Conservation (phyloP, 2,888 invertebrate species). For the Pyrocoelia pectoralis region DNA sequence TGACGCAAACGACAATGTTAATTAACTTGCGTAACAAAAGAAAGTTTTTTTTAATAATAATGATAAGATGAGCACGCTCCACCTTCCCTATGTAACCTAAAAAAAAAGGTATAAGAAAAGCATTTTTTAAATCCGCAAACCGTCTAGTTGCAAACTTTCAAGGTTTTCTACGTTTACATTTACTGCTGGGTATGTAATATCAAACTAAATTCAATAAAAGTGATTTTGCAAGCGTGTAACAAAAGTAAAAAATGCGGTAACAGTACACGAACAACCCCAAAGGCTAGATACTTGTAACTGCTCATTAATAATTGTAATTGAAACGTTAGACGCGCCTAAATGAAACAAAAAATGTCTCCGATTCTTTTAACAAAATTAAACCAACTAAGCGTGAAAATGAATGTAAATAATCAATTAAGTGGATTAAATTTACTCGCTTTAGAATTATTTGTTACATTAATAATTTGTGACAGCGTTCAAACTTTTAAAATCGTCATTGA, state of each 20-base stretch:
- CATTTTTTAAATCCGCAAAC: too few relatives aligned
- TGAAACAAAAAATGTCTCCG: too few relatives aligned
- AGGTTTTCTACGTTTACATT: constrained; percentile 7
- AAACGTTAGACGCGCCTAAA: too few relatives aligned
- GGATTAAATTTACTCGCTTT: too few relatives aligned
- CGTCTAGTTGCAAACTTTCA: background rate
- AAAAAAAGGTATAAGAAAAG: too few relatives aligned
- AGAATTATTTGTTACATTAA: too few relatives aligned
- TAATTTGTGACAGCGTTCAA: too few relatives aligned
- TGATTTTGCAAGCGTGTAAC: background rate
- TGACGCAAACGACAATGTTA: background rate
- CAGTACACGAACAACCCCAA: background rate
- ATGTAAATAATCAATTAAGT: too few relatives aligned
- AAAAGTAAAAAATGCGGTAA: background rate
- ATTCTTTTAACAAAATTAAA: too few relatives aligned
- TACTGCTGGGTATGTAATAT: constrained; percentile 1
- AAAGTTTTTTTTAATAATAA: background rate
- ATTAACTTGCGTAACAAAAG: background rate
- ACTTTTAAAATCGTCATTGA: too few relatives aligned
- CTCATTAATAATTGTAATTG: background rate
- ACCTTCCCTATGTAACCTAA: background rate
- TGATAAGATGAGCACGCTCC: background rate
- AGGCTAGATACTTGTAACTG: too few relatives aligned
- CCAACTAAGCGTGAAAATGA: too few relatives aligned
- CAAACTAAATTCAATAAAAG: background rate